A percentile compares a stretch with the other conserved stretches of the same genome.
phyloP scores from a whole-genome alignment of 2,113 vertebrate genomes.

The Butorides virescens region DNA sequence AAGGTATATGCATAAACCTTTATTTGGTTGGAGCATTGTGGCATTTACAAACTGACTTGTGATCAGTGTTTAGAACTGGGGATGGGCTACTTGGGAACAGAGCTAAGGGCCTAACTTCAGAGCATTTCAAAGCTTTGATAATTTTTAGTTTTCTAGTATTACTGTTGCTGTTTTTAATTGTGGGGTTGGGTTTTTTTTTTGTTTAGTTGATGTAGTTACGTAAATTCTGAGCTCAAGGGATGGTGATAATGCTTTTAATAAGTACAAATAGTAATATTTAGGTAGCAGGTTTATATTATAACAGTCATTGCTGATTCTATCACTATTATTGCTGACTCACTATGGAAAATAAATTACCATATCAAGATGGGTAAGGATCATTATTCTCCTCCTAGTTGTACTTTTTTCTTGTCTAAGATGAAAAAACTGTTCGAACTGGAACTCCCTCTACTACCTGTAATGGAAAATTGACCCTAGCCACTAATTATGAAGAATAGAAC shows the following conservation, averaged over 20 bases:
- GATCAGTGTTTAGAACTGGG: background rate
- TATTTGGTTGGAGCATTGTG: background rate
- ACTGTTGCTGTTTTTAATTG: background rate
- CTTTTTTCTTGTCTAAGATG: background rate
- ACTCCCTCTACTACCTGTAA: background rate
- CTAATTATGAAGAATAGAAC: background rate
- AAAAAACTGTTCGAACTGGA: background rate
- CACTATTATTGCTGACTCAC: background rate
- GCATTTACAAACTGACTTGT: background rate
- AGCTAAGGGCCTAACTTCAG: background rate
- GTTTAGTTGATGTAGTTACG: background rate
- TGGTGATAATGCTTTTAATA: background rate
- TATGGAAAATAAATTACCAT: background rate
- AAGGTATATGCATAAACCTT: rapidly evolving
- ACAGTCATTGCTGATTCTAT: background rate
- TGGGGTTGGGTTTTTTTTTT: too few relatives aligned
- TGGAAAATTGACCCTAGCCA: background rate
- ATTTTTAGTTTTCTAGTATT: background rate
- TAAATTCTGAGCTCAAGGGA: background rate
- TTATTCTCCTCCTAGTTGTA: background rate
- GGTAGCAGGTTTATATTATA: background rate
- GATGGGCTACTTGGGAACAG: background rate
- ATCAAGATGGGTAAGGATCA: background rate
- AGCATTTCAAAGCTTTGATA: background rate
- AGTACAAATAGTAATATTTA: background rate